Evolutionary conservation across 2,797 vertebrate species (phyloP), one percentile per base, ranked within the genome.

Genomic region (Rhynchotus rufescens): DNA sequence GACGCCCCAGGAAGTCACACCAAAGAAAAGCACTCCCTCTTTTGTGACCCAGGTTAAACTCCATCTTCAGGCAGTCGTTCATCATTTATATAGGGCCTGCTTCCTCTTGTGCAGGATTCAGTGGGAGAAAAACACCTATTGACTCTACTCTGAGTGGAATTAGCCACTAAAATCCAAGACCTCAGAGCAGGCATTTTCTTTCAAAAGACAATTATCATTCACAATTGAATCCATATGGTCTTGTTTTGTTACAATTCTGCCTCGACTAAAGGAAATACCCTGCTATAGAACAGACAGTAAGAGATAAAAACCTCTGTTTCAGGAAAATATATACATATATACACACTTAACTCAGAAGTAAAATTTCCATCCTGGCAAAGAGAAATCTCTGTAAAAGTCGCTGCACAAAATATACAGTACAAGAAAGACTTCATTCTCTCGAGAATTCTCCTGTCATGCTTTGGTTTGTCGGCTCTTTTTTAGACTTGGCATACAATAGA

Each of bases 401-500:
- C 32, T 64, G 17, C 15, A 61, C 44, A 61, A 42, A 84, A 52
- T 1, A 28, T 5, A 2, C 6, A 59, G 13, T 1, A 0, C 4
- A 45, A 60, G 26, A 56, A 65, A 44, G 1, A 42, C 23, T 34
- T 49, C 30, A 13, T 66, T 85, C 72, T 64, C 40, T 73, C 42
- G 8, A 80, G 40, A 73, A 25, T 64, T 69, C n/a, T 73, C 78
- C 47, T 65, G 28, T 65, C 49, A 23, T 42, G 80, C 72, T 88
- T 86, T 80, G 76, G 62, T 80, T 12, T 38, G 15, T 28, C 83
- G 44, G 73, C 59, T 88, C 49, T n/a, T 75, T 89, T 95, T 89
- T 20, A 81, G 15, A 57, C 80, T 59, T 91, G 74, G 62, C 76
- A 56, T 52, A 13, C 1, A 65, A 28, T 23, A 15, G 6, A 76